Evolutionary conservation across 2,113 vertebrate species (phyloP), one percentile per base, ranked within the genome.

Genomic region (Prietella phreatophila): DNA sequence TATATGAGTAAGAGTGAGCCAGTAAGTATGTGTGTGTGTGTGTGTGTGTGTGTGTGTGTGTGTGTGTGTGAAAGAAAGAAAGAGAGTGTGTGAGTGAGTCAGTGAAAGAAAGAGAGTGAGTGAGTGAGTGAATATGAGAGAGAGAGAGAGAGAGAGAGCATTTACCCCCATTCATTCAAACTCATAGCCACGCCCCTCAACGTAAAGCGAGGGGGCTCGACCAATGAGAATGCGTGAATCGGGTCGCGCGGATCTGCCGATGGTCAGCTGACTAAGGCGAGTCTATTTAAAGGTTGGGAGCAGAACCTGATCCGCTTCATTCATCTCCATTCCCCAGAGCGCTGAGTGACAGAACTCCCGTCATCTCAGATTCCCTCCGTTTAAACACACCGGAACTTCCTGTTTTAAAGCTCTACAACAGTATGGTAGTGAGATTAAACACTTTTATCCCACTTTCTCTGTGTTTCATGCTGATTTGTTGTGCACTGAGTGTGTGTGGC

Each of bases 211-310:
- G 93, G 94, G 93, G 95, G 94, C 91, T 95, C 93, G 95, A 95
- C 95, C 95, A 96, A 96, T 96, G 55, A 83, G 91, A 91, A 90
- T 30, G 42, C 87, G 0, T 55, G 87, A 92, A 87, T 83, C 20
- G 20, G 33, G 47, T 80, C 85, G 61, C 58, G 60, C 67, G 93
- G 86, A 94, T 96, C 95, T 95, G 95, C 93, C 94, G 95, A 96
- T 96, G 94, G 95, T 95, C 95, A 96, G 95, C 94, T 95, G 95
- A 96, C 95, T 92, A 83, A 92, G 0, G 89, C 55, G 91, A 93
- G 93, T 93, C 92, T 95, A 95, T 96, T 95, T 96, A 96, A 96
- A 95, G 94, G 93, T 93, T 87, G 91, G 94, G 94, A 94, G 91
- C 93, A 88, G 91, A 88, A 58, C 88, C 86, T 85, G 33, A 86